Evolutionary conservation across 2,113 vertebrate genomes (phyloP).

Genomic region (Oreochromis spilurus): DNA sequence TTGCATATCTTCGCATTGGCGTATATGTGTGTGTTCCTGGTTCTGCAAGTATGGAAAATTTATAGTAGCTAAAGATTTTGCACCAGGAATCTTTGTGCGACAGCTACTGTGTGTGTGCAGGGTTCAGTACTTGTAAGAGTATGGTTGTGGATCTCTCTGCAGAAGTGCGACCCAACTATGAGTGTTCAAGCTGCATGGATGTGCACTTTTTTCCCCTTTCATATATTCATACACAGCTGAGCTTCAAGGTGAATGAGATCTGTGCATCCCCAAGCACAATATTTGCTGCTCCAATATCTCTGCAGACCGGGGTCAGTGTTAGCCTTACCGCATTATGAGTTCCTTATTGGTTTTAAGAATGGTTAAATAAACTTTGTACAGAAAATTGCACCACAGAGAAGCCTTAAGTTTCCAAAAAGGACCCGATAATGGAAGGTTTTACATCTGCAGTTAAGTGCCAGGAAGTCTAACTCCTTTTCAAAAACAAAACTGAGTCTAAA

Average conservation of each 20-base stretch:
- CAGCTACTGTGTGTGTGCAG: neutral
- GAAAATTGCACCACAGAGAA: constrained; percentile 25
- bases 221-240: neutral
- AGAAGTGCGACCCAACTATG: neutral
- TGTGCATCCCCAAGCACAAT: neutral
- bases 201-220: neutral
- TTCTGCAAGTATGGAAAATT: constrained; percentile 20
- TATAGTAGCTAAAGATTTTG: constrained; percentile 3
- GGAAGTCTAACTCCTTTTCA: constrained; percentile 49
- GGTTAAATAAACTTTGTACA: constrained; percentile 23
- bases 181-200: neutral
- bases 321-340: neutral
- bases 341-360: neutral
- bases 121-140: neutral
- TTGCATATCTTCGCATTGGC: neutral
- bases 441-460: constrained; percentile 33
- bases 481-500: constrained; percentile 46
- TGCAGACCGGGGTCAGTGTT: neutral
- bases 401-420: constrained; percentile 26
- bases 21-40: neutral
- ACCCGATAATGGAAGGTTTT: constrained; percentile 24
- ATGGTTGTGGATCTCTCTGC: neutral
- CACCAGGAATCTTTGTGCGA: neutral
- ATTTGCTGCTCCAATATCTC: neutral
- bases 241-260: neutral